A percentile compares a stretch with the other conserved stretches of the same genome.
Conservation (phyloP, 2,888 invertebrate species). For the Antheraea assamensis region DNA sequence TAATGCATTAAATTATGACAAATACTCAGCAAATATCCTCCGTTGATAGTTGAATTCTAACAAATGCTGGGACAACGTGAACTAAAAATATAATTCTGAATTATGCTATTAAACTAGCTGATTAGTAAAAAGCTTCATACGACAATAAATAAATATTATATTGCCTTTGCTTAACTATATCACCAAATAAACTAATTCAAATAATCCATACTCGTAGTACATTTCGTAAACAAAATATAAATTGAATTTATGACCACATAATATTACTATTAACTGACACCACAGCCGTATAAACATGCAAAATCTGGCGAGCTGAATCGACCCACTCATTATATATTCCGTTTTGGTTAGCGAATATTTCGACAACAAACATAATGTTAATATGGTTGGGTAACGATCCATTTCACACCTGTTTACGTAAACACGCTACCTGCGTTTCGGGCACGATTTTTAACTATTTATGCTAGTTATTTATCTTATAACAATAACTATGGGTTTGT, state of each 20-base stretch:
- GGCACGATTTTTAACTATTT: conserved; percentile 56
- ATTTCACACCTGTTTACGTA: conserved; percentile 79
- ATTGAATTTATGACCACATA: conserved; percentile 64
- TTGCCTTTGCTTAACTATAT: neutral
- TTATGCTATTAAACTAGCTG: too few species aligned
- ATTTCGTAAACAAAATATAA: conserved; percentile 32
- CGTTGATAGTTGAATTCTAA: too few species aligned
- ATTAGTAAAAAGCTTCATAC: neutral
- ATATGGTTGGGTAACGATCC: conserved; percentile 72
- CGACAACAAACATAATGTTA: conserved; percentile 79
- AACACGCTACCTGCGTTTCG: conserved; percentile 66
- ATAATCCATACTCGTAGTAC: neutral
- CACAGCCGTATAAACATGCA: conserved; percentile 60
- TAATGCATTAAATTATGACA: too few species aligned
- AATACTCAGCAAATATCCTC: too few species aligned
- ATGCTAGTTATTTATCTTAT: conserved; percentile 46
- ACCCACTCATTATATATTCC: conserved; percentile 72
- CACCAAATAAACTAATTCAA: neutral
- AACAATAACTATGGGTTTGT: conserved; percentile 36
- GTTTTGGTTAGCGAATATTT: conserved; percentile 73
- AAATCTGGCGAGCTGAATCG: conserved; percentile 63
- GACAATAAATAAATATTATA: neutral
- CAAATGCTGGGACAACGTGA: neutral
- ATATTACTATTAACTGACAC: conserved; percentile 65
- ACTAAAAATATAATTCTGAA: neutral